Percentiles rank a stretch among this genome's conserved stretches.
Evolutionary conservation across 2,888 invertebrate genomes (phyloP).

Genomic region (Drosophila antonietae): DNA sequence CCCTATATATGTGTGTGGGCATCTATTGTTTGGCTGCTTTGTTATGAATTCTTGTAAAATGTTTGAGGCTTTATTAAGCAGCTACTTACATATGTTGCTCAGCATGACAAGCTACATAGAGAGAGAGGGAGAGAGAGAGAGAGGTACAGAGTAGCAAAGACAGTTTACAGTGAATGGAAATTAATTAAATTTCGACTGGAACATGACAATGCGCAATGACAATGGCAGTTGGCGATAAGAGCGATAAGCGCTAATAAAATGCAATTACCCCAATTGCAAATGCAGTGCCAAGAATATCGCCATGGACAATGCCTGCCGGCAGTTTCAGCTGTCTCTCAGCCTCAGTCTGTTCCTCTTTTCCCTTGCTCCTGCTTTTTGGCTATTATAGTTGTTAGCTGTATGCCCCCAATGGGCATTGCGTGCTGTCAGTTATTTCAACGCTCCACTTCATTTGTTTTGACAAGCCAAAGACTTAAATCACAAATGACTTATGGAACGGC

Average conservation of each 20-base stretch:
- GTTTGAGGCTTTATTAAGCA: slow-evolving; percentile 36
- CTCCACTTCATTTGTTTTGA: slow-evolving; percentile 79
- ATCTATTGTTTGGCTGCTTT: slow-evolving; percentile 18
- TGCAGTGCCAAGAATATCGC: slow-evolving; percentile 29
- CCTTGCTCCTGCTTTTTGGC: neutral
- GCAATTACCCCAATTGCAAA: slow-evolving; percentile 58
- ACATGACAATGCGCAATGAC: slow-evolving; percentile 42
- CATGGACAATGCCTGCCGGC: slow-evolving; percentile 32
- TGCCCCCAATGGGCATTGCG: slow-evolving; percentile 45
- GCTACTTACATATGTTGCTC: slow-evolving; percentile 34
- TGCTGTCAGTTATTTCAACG: slow-evolving; percentile 70
- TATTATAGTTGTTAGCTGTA: slow-evolving; percentile 1
- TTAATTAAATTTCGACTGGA: slow-evolving; percentile 49
- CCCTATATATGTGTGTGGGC: slow-evolving; percentile 26
- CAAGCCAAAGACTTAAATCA: slow-evolving; percentile 73
- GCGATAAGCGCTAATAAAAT: slow-evolving; percentile 72
- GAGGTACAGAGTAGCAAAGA: neutral
- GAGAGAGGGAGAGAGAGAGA: neutral
- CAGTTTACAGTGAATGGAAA: slow-evolving; percentile 19
- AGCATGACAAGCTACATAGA: neutral
- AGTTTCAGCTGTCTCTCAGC: neutral
- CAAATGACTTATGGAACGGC: slow-evolving; percentile 62
- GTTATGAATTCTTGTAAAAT: slow-evolving; percentile 27
- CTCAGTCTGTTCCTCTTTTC: neutral
- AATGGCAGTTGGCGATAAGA: slow-evolving; percentile 33